A percentile compares a stretch with the other conserved stretches of the same genome.
Conservation (phyloP, 1,140 invertebrate species). For the Drosophila lacteicornis region DNA sequence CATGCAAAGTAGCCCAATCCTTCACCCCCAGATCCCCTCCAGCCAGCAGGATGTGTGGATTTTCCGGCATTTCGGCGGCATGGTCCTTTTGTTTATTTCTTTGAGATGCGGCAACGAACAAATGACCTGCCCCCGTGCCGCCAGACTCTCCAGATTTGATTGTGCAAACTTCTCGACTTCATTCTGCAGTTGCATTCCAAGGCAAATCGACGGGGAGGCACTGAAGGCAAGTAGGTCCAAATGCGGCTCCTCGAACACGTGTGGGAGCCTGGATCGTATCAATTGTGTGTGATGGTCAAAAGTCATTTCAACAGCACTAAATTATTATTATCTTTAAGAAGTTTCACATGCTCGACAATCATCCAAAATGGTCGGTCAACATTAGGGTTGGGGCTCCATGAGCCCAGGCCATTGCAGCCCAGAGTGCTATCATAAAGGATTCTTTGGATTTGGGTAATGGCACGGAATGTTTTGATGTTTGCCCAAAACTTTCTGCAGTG, state of each 20-base stretch:
- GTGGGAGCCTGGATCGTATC: conserved; percentile 72
- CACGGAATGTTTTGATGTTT: conserved; percentile 78
- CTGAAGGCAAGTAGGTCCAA: not conserved
- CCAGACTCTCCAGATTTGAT: conserved; percentile 43
- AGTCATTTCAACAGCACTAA: conserved; percentile 85
- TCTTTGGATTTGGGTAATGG: conserved; percentile 74
- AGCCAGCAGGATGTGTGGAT: conserved; percentile 74
- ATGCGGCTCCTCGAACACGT: conserved; percentile 47
- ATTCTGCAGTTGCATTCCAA: conserved; percentile 72
- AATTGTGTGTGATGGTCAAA: conserved; percentile 85
- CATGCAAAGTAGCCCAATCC: conserved; percentile 68
- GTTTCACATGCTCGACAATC: conserved; percentile 83
- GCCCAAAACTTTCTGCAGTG: conserved; percentile 40
- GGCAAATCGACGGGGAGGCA: conserved; percentile 17
- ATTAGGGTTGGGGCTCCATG: conserved; percentile 1
- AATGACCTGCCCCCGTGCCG: conserved; percentile 24
- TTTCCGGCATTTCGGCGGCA: conserved; percentile 74
- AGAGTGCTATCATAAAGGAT: conserved; percentile 65
- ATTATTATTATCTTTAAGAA: conserved; percentile 85
- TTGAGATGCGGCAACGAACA: conserved; percentile 67
- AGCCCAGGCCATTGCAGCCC: conserved; percentile 6
- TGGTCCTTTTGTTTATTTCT: conserved; percentile 78
- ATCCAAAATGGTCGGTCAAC: conserved; percentile 60
- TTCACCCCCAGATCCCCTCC: conserved; percentile 7
- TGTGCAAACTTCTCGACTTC: conserved; percentile 66